Base-by-base conservation (phyloP, 1,140 invertebrate species). In the Cotesia typhae region DNA sequence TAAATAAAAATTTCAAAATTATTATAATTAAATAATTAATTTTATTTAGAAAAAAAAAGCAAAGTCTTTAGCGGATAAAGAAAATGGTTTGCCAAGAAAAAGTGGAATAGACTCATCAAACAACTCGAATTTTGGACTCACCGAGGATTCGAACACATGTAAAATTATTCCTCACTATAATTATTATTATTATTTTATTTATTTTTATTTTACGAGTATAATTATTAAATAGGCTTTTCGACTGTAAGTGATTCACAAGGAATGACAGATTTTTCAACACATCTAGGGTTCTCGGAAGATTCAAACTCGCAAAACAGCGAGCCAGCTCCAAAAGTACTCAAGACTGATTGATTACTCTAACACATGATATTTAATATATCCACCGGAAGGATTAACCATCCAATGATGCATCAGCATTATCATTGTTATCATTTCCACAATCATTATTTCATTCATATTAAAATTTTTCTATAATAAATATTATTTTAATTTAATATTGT, bases 131-230 rank as follows among this genome's bases (percentile, higher is more conserved):
- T 92, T 94, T 84, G 92, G 92, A 66, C 88, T 94, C 68, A 92
- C 93, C 4, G 94, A 96, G 86, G 94, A 96, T 82, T 95, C 94
- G 5, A 96, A 95, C 83, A 95, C 94, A 73, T 95, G 94, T 95
- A 89, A 91, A 90, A 88, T 70, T 64, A 73, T 12, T 10, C 72
- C 17, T 17, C 17, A 17, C 17, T 17, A 17, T 1, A 28, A 7
- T 28, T 9, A 20, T 59, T n/a, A 5, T 55, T 55, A 55, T 67
- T 74, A 66, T 70, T 36, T n/a, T 51, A 69, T 35, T 67, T 57
- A 74, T 67, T 70, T 77, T 10, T 68, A 65, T 61, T 52, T 70
- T 77, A 76, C 75, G 71, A 28, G 28, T 68, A 64, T 73, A 86
- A 76, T 57, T 77, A 60, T 74, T 75, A 76, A 76, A 38, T 71